Conservation (phyloP, 2,888 invertebrate genomes). For the Belgica antarctica region DNA sequence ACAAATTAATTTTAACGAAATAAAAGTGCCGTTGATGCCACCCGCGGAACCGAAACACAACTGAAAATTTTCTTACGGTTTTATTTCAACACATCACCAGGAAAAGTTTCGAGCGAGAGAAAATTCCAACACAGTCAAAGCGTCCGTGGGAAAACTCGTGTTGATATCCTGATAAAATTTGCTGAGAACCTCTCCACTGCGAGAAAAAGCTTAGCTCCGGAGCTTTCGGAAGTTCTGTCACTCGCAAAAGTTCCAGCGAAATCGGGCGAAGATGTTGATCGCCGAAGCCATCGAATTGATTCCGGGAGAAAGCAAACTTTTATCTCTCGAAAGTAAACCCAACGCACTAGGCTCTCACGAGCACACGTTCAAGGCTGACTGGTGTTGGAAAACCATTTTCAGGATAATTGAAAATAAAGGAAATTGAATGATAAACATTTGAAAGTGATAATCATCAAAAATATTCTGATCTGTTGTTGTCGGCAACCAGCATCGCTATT, state of each 20-base stretch:
- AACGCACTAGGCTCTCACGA: neutral
- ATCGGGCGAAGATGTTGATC: neutral
- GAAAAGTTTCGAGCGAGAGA: conserved; percentile 25
- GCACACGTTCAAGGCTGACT: neutral
- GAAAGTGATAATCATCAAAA: neutral
- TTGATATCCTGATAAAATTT: neutral
- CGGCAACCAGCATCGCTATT: conserved; percentile 2
- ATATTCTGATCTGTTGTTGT: conserved; percentile 36
- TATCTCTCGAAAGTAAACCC: neutral
- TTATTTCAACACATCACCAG: conserved; percentile 24
- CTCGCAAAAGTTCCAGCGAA: neutral
- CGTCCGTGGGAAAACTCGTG: neutral
- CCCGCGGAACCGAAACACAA: conserved; percentile 42
- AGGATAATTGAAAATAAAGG: conserved; percentile 43
- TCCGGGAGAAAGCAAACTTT: conserved; percentile 34
- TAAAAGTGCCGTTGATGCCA: conserved; percentile 40
- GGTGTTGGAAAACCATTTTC: conserved; percentile 10
- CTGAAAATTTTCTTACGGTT: conserved; percentile 37
- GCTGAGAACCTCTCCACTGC: neutral
- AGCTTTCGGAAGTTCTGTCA: conserved; percentile 16
- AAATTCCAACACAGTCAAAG: neutral
- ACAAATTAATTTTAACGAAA: conserved; percentile 42
- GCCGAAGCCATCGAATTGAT: neutral
- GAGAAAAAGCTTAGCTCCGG: neutral
- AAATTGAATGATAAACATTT: conserved; percentile 43